Base-by-base conservation (phyloP, 2,797 vertebrate species). In the Sarcophilus harrisii region DNA sequence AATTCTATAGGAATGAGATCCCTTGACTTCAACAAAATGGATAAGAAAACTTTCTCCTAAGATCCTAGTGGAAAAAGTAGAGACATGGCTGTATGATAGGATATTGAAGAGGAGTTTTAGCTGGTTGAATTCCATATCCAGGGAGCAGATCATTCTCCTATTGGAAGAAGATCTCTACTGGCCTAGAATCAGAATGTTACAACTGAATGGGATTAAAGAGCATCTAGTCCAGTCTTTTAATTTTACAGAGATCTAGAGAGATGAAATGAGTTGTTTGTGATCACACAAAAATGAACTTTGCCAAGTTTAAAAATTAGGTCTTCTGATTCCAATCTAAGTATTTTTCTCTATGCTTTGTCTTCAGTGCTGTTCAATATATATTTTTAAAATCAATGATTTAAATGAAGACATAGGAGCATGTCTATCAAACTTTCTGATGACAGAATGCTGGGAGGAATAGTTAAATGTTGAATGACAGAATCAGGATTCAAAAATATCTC, bases 371-470 rank as follows among this genome's bases (percentile, higher is more conserved):
- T 24, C 24, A 87, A 87, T 87, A 87, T 87, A 55, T 55, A 55
- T 49, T 49, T n/a, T 81, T 87, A 27, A 6, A 81, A 87, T 87
- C 73, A 87, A 27, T 11, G 73, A 49, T 49, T 81, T 87, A 87
- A 87, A 87, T 27, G 38, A 87, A 49, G 21, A 87, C 73, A 87
- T 87, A 87, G 9, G 73, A 87, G 87, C 21, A 87, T 87, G 73
- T 87, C 73, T 87, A 87, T 87, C 73, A 87, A 87, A 87, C 45
- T 87, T 87, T 87, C 73, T 49, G 73, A 87, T 87, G 73, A 87
- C 73, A 81, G 18, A 87, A 87, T 27, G 27, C 38, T 87, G 73
- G 73, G 73, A 87, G 73, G 73, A 87, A 87, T 87, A 87, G 73
- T 87, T 87, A 87, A 87, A 87, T 49, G 38, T 24, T 87, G 73